Conservation (phyloP, 2,113 vertebrate species). For the Lichenostomus cassidix region DNA sequence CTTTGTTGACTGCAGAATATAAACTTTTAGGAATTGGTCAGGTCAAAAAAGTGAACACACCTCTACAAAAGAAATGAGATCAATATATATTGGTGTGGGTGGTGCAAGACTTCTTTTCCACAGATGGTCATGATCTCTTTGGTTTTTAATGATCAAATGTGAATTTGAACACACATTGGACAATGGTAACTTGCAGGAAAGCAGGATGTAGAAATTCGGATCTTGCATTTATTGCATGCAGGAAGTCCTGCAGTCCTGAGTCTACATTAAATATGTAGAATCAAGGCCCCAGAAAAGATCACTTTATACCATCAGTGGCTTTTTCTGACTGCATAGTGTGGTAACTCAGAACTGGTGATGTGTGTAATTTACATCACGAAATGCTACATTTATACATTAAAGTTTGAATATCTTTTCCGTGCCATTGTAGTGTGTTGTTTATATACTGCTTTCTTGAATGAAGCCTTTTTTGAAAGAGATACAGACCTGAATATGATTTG, state of each 20-base stretch:
- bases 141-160: background rate
- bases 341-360: background rate
- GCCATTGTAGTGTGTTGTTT: background rate
- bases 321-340: background rate
- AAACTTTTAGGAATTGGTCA: background rate
- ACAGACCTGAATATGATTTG: background rate
- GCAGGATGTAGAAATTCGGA: background rate
- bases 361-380: background rate
- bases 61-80: background rate
- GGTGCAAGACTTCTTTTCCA: background rate
- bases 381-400: background rate
- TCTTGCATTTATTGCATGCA: background rate
- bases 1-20: background rate
- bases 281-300: background rate
- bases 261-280: background rate
- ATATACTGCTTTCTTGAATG: background rate
- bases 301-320: background rate
- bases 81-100: background rate
- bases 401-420: background rate
- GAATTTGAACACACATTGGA: background rate
- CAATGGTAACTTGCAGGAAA: background rate
- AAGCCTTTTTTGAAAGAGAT: background rate
- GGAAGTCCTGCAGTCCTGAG: background rate
- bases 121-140: background rate
- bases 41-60: background rate